Base-by-base conservation (phyloP, 2,797 vertebrate genomes). In the Pangasius djambal region DNA sequence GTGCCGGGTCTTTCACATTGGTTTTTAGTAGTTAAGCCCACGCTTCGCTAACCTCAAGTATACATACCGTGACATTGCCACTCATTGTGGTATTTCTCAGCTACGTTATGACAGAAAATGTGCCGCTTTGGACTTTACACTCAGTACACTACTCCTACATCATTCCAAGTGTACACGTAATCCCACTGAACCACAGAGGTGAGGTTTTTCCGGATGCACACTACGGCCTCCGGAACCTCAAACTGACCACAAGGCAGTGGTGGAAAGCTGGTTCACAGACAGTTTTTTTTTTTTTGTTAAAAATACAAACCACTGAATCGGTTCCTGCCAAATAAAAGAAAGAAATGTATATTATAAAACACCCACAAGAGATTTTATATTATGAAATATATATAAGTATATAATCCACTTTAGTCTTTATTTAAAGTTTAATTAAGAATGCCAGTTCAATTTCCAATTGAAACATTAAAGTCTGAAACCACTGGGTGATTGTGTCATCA, bases 241-340 rank as follows among this genome's bases (percentile, higher is more conserved):
- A 44, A 67, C 70, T 89, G 79, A 86, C 87, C 90, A 87, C 87
- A 87, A n/a, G 52, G 69, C 31, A 67, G n/a, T 69, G 55, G 44
- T 3, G 57, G 57, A 61, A 28, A 65, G n/a, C 22, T 40, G 22
- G 10, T 81, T 81, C 50, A 55, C 50, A 55, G n/a, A 18, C 28
- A 8, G 13, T 25, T 10, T 22, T 82, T 61, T 65, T 61, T 65
- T 61, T 57, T 12, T 65, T 25, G 5, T 61, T 16, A 48, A 37
- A 61, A 59, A 40, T 37, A 25, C 52, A 28, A 40, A 40, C 16
- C 4, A 15, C 7, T 10, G n/a, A 81, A 37, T 81, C 2, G 0
- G 16, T 28, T 63, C 34, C 57, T 61, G 79, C 34, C 77, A 31
- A 31, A 50, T n/a, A 77, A 78, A 78, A 52, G 20, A 81, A 55